A percentile compares a stretch with the other conserved stretches of the same genome.
phyloP scores from a whole-genome alignment of 2,888 invertebrate species.

The Hirudinaria manillensis region DNA sequence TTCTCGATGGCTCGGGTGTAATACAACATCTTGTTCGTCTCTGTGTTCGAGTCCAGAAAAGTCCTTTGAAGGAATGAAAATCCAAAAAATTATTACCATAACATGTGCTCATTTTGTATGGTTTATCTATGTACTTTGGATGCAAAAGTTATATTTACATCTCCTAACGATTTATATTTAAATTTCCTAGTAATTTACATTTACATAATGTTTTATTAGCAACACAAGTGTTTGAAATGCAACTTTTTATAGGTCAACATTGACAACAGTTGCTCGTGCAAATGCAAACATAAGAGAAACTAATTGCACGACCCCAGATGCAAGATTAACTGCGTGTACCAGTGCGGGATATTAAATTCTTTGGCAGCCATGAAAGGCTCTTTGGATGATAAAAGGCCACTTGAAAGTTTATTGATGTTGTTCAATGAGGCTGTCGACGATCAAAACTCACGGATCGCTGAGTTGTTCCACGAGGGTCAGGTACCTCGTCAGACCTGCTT shows the following conservation, averaged over 20 bases:
- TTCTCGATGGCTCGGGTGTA: slow-evolving; percentile 46
- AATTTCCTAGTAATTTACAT: neutral
- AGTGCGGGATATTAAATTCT: too few relatives aligned
- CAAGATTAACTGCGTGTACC: too few relatives aligned
- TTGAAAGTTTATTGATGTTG: too few relatives aligned
- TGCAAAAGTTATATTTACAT: neutral
- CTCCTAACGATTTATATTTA: neutral
- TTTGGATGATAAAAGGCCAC: too few relatives aligned
- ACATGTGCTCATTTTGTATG: too few relatives aligned
- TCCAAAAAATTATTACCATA: neutral
- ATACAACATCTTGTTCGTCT: slow-evolving; percentile 46
- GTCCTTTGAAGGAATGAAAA: slow-evolving; percentile 31
- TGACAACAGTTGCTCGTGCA: too few relatives aligned
- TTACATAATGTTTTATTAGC: neutral
- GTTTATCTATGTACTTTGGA: too few relatives aligned
- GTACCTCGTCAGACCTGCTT: slow-evolving; percentile 47
- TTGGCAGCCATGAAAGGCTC: too few relatives aligned
- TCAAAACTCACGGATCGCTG: slow-evolving; percentile 43
- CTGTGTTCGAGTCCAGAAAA: slow-evolving; percentile 38
- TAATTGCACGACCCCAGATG: too few relatives aligned
- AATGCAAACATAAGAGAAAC: too few relatives aligned
- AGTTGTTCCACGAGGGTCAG: slow-evolving; percentile 38
- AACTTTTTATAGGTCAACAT: too few relatives aligned
- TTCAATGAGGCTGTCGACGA: neutral
- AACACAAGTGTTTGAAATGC: too few relatives aligned